Base-by-base conservation (phyloP, 2,888 invertebrate species). In the Pardosa pseudoannulata region DNA sequence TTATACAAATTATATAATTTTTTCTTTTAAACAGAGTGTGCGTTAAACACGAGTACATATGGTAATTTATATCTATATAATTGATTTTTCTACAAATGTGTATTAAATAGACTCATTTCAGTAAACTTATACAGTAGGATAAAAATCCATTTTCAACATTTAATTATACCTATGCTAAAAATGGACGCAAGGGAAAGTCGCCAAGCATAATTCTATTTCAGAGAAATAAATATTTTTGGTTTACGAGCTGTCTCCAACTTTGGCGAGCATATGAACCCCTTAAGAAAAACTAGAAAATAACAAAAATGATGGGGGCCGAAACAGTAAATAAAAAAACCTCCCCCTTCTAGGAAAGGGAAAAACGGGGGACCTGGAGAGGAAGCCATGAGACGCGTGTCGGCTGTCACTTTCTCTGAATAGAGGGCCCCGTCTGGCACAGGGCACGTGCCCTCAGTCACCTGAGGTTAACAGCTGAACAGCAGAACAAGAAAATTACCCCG, bases 361-460 rank as follows among this genome's bases (percentile, higher is more conserved):
- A 46, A 56, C 3, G 36, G 56, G 41, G 68, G 68, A 32, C 1
- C 27, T 2, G 31, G 32, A 32, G 65, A 32, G 65, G 67, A 46
- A 31, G 27, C 13, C 41, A 46, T 28, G 74, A 68, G 72, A 71
- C 83, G 83, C 78, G 83, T 83, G 78, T 78, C 78, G 78, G 78
- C 78, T 83, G 78, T 78, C 83, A 82, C 82, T 82, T 83, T 83
- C 78, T 72, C 78, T 76, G 71, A 76, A 83, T 70, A 50, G 65
- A 71, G 56, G 56, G 56, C 56, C 56, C 83, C 83, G 76, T 83
- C 83, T 78, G 83, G 78, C 83, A 67, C 39, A 29, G 83, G 78
- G 72, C 83, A 73, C 83, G 83, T 83, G 83, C 78, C 78, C 82
- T 36, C 19, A 83, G 78, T 83, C 83, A 83, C 83, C 83, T 78